Base-by-base conservation (phyloP, 2,888 invertebrate species). In the Tiliacea aurago region DNA sequence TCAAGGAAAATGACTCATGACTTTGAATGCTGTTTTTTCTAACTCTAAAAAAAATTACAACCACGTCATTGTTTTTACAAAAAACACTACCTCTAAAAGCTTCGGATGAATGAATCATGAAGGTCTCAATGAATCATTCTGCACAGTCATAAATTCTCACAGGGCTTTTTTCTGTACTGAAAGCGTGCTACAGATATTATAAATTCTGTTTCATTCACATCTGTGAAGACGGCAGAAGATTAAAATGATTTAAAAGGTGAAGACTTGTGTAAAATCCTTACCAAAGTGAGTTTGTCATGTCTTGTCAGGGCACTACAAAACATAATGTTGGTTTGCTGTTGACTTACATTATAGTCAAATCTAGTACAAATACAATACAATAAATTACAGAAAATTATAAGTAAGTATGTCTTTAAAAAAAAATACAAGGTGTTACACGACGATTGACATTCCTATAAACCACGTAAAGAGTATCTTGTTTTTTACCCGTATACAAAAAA, bases 201-300 rank as follows among this genome's bases (percentile, higher is more conserved):
- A 66, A 45, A 56, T 47, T 56, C 45, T 45, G 53, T 45, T 45
- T 45, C 23, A 65, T 65, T 63, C n/a, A 20, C 23, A 11, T 49
- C 9, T 61, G 18, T 37, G 18, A 51, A 41, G 23, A 37, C 33
- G 5, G 45, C 10, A 20, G 18, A 45, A 56, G 13, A 45, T 47
- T 33, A 11, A 20, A 20, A 33, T 10, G 11, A 20, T 58, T 58
- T 37, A 11, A 33, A 58, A 37, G 20, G 13, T 13, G 37, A 37
- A 58, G 58, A 20, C 13, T 59, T 59, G 7, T 59, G 13, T 37
- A 1, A 13, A 1, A 28, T 28, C 28, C 28, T 28, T 28, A 28
- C 28, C 2, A 28, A 28, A 28, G 28, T 28, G 28, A 28, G 28
- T 28, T 28, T 28, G 28, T 28, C n/a, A n/a, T n/a, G n/a, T 3